These are phyloP conservation scores for Stictocephala bisonia DNA, from an alignment of 2,888 invertebrate species.

Conservation along the genomic window DNA sequence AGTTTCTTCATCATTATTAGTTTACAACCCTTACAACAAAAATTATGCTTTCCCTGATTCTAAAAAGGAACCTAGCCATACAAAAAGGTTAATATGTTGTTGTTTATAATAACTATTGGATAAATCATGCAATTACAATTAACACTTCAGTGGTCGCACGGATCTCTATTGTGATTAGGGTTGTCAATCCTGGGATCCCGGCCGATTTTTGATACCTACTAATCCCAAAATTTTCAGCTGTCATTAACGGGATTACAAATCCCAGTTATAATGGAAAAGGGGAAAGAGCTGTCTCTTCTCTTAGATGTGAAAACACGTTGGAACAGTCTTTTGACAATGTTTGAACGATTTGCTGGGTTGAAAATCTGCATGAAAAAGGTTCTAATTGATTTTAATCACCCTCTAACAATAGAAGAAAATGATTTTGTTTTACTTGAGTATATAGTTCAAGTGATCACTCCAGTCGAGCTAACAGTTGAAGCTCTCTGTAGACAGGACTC, in stretches of 20 bases:
- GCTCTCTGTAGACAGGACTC: constrained; percentile 24
- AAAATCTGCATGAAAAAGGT: constrained; percentile 36
- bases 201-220: too few species aligned
- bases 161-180: too few species aligned
- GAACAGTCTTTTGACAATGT: constrained; percentile 20
- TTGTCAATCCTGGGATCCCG: too few species aligned
- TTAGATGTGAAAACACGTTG: constrained; percentile 31
- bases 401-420: neutral
- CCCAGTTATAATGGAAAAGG: constrained; percentile 10
- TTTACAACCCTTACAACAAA: too few species aligned
- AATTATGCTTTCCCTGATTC: too few species aligned
- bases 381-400: constrained; percentile 27
- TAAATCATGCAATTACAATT: too few species aligned
- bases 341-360: constrained; percentile 5
- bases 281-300: constrained; percentile 28
- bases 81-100: too few species aligned
- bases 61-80: too few species aligned
- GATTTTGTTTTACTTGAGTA: neutral
- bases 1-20: too few species aligned
- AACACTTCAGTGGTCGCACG: too few species aligned
- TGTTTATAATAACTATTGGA: too few species aligned
- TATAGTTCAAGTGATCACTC: constrained; percentile 20
- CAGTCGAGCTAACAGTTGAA: constrained; percentile 28
- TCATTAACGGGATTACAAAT: constrained; percentile 6
- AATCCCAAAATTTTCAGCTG: too few species aligned